These are phyloP conservation scores for Ectropis crepuscularia DNA, from an alignment of 2,888 invertebrate species.

Conservation along the genomic window DNA sequence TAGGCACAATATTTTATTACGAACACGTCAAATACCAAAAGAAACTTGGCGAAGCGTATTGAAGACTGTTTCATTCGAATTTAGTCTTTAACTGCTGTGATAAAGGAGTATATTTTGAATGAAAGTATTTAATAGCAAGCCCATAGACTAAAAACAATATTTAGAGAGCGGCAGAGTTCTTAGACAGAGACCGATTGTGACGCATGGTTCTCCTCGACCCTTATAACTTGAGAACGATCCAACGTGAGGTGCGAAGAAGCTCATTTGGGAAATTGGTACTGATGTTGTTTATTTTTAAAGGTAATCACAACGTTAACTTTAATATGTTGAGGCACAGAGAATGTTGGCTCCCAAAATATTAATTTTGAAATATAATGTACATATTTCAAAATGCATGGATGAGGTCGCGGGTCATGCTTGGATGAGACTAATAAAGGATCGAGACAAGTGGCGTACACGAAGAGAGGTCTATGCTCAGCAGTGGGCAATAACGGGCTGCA, in stretches of 20 bases:
- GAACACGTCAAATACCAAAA: conserved; percentile 53
- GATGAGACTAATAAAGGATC: no score
- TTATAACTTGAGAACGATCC: conserved; percentile 28
- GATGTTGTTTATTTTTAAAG: background rate
- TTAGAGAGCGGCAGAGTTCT: conserved; percentile 55
- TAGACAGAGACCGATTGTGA: conserved; percentile 69
- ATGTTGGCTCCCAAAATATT: no score
- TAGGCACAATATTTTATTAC: conserved; percentile 45
- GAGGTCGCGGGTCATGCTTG: no score
- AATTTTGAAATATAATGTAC: no score
- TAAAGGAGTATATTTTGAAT: conserved; percentile 42
- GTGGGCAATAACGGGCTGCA: no score
- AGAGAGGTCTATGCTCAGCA: no score
- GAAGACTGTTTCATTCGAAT: conserved; percentile 21
- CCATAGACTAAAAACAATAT: conserved; percentile 58
- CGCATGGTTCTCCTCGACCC: conserved; percentile 52
- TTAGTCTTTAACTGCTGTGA: conserved; percentile 6
- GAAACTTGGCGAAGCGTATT: conserved; percentile 46
- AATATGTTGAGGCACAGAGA: no score
- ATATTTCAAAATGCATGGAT: no score
- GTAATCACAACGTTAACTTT: background rate
- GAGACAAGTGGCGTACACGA: no score
- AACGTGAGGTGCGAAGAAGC: conserved; percentile 11
- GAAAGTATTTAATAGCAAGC: conserved; percentile 43
- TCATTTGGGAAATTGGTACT: conserved; percentile 1